Conservation (phyloP, 2,888 invertebrate genomes). For the Noctua fimbriata region DNA sequence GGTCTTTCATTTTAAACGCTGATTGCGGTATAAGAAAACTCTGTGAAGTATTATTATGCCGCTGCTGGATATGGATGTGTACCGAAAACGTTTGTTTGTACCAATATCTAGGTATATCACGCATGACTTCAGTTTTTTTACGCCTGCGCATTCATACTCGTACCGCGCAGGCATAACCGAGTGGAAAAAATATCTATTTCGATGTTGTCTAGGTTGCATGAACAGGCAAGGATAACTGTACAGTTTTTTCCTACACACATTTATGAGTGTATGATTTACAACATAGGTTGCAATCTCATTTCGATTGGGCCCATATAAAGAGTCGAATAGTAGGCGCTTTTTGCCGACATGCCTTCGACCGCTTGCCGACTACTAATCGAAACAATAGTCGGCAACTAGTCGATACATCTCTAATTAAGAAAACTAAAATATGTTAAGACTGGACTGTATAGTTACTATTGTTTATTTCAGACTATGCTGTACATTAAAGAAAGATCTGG, state of each 20-base stretch:
- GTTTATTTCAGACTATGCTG: slow-evolving; percentile 69
- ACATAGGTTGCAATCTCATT: too few relatives aligned
- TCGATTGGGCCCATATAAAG: too few relatives aligned
- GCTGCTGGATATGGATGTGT: neutral
- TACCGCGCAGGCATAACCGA: too few relatives aligned
- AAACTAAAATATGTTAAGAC: neutral
- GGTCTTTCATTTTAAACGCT: neutral
- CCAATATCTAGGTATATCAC: neutral
- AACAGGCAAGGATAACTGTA: neutral
- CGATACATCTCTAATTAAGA: neutral
- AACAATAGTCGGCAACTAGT: too few relatives aligned
- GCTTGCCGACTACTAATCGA: too few relatives aligned
- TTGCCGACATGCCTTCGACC: too few relatives aligned
- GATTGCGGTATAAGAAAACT: too few relatives aligned
- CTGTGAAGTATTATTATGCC: too few relatives aligned
- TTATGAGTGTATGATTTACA: neutral
- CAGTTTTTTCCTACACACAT: neutral
- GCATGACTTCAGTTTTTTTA: too few relatives aligned
- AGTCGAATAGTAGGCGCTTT: too few relatives aligned
- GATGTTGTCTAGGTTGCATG: neutral
- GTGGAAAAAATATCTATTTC: neutral
- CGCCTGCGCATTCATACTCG: too few relatives aligned
- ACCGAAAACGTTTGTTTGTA: too few relatives aligned
- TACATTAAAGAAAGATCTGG: slow-evolving; percentile 69
- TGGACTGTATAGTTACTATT: neutral